Evolutionary conservation across 2,113 vertebrate genomes (phyloP), one percentile per base, ranked within the genome.

Genomic region (Trematomus loennbergii): DNA sequence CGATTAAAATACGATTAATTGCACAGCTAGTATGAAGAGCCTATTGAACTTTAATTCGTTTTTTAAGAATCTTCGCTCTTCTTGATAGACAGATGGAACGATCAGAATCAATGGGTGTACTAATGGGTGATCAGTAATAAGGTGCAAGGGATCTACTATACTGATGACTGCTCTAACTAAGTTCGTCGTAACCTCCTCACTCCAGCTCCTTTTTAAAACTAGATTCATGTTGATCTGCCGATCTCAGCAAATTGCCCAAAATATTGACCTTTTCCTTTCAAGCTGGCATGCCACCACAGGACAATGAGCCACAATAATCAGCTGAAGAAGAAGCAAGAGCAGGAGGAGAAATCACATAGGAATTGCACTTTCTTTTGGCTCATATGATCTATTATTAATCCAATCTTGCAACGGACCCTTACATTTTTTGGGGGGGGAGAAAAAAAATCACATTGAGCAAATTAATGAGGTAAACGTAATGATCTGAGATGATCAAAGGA

Each of bases 381-480:
- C 89, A 90, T 93, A 88, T 91, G 87, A 94, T 94, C 86, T 93
- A 93, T 95, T 95, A 95, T 94, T 94, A 94, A 95, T 94, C 84
- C 82, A 94, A 94, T 93, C 93, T 93, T 86, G 82, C 78, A 82
- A 40, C 60, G 76, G 89, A 94, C 89, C 87, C 91, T 93, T 92
- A 90, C 78, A 91, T 91, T 91, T 87, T 79, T 76, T 48, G 72
- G 78, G 82, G 67, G 72, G 72, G 36, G 36, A 29, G 65, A 18
- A 40, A 49, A 77, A 77, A 75, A 82, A 90, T 91, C 87, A 92
- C 89, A 92, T 90, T 84, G 88, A 88, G 88, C 82, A 93, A 94
- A 94, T 95, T 96, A 96, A 96, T 95, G 95, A 96, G 94, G 94
- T 95, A 96, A 95, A 96, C 81, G 95, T 96, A 95, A 95, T 95